Conservation (phyloP, 2,888 invertebrate genomes). For the Pandemis heparana region DNA sequence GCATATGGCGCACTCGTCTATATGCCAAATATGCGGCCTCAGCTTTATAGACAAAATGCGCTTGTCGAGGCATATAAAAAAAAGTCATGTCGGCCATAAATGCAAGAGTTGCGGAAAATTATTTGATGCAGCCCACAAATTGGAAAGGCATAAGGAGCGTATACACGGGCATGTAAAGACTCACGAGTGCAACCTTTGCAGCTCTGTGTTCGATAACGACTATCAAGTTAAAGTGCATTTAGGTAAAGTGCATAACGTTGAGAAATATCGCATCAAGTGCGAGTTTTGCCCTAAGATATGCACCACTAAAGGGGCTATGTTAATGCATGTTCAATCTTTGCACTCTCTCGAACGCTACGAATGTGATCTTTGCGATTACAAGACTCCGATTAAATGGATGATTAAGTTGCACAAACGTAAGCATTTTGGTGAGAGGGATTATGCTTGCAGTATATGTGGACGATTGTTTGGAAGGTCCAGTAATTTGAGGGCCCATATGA, state of each 20-base stretch:
- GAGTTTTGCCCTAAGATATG: constrained; percentile 75
- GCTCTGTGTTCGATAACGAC: constrained; percentile 56
- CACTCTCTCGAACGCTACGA: constrained; percentile 69
- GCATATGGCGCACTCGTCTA: constrained; percentile 63
- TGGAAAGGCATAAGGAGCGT: constrained; percentile 64
- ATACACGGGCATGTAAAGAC: constrained; percentile 61
- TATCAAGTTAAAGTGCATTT: constrained; percentile 73
- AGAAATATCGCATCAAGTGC: constrained; percentile 69
- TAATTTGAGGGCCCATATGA: constrained; percentile 72
- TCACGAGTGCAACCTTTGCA: constrained; percentile 64
- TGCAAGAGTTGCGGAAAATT: constrained; percentile 75
- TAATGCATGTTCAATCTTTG: constrained; percentile 80
- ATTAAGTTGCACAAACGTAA: constrained; percentile 76
- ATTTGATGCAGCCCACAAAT: constrained; percentile 64
- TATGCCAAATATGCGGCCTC: constrained; percentile 71
- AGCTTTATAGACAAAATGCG: constrained; percentile 65
- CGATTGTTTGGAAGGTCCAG: constrained; percentile 84
- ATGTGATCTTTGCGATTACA: constrained; percentile 72
- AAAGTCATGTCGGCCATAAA: constrained; percentile 59
- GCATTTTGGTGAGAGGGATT: constrained; percentile 80
- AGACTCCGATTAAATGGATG: constrained; percentile 67
- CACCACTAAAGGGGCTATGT: constrained; percentile 81
- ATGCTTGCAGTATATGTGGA: constrained; percentile 84
- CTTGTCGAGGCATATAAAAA: constrained; percentile 65
- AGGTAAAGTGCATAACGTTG: constrained; percentile 73